Base-by-base conservation (phyloP, 2,113 vertebrate species). In the Gymnorhina tibicen region DNA sequence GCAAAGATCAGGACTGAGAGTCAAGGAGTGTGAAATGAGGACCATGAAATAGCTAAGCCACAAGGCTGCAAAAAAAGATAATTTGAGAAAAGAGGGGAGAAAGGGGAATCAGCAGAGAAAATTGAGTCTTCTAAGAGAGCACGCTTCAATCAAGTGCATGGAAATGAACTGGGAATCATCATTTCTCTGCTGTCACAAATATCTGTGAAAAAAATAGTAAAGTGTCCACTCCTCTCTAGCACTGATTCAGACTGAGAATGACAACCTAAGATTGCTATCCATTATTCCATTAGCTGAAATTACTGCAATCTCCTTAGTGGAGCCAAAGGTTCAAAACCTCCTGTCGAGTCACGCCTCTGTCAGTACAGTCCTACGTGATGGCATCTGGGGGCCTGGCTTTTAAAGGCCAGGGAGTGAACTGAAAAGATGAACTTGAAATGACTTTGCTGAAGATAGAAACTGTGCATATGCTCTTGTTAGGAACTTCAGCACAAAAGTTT, bases 201-300 rank as follows among this genome's bases (percentile, higher is more conserved):
- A 85, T 21, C 58, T 44, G 32, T 68, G 63, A 82, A 85, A 89
- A 87, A 60, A 9, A 17, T 16, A 19, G 50, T 35, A 19, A 76
- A 92, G 70, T 24, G 67, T 85, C 85, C 6, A 0, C 44, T 92
- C 42, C 42, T 91, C 63, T 77, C n/a, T 9, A 55, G 55, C 1
- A 0, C 63, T 37, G 27, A 39, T 86, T 86, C 82, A 90, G 32
- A 2, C 50, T 20, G 55, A 66, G 85, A 91, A 69, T 91, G 85
- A 88, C 83, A 95, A 74, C 16, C 63, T 32, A 2, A 80, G 88
- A 93, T 91, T 94, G 92, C 63, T 63, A 19, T 76, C 85, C 46
- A 92, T 96, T 94, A 93, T 93, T 94, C 82, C 94, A 94, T 97
- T 97, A 97, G 67, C 59, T 83, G 49, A 88, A 93, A 95, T 86